Conservation (phyloP, 1,140 invertebrate species). For the Batillaria attramentaria region DNA sequence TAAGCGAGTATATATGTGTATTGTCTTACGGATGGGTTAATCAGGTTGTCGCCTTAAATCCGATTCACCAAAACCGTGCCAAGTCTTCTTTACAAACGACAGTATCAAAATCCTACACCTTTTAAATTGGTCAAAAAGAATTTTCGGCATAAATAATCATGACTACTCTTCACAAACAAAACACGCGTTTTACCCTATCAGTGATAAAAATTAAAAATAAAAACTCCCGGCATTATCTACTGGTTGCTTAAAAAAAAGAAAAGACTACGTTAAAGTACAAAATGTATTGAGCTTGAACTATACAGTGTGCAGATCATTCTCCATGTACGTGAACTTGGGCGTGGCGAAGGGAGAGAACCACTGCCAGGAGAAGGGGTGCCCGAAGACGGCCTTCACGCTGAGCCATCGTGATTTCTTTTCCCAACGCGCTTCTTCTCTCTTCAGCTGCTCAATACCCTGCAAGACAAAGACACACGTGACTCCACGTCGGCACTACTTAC, state of each 20-base stretch:
- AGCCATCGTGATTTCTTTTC: constrained; percentile 92
- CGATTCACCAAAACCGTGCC: no score
- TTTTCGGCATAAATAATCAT: background rate
- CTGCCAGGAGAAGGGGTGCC: constrained; percentile 86
- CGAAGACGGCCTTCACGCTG: constrained; percentile 95
- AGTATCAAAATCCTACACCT: background rate
- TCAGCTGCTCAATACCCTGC: constrained; percentile 94
- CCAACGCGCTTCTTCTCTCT: constrained; percentile 94
- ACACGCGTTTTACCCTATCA: background rate
- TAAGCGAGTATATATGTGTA: no score
- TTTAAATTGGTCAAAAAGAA: background rate
- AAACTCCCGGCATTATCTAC: background rate
- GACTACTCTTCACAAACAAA: background rate
- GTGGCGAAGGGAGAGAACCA: constrained; percentile 93
- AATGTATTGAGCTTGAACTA: background rate
- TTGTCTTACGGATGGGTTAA: no score
- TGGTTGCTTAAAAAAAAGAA: background rate
- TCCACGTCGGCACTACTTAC: no score
- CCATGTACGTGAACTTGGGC: constrained; percentile 47
- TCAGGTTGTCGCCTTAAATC: no score
- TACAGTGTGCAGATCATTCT: constrained; percentile 45
- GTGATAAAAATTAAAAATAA: background rate
- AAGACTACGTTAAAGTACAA: background rate
- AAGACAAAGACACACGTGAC: background rate
- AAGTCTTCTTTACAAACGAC: no score